Evolutionary conservation across 2,888 invertebrate genomes (phyloP).

Genomic region (Himalopsyche kuldschensis): DNA sequence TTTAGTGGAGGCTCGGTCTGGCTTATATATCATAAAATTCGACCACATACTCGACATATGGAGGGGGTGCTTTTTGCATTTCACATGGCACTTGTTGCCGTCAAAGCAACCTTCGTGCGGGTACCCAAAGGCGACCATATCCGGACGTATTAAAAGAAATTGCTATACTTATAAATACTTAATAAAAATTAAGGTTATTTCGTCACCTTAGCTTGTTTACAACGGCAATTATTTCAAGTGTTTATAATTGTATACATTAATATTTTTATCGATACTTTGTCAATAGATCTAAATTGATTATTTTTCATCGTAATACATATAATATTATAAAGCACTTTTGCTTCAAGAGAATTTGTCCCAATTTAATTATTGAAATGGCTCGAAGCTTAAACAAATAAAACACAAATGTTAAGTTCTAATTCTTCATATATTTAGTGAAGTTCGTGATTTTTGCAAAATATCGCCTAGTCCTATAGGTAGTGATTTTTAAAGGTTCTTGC

Average conservation of each 20-base stretch:
- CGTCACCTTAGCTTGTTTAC: not conserved
- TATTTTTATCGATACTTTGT: no score
- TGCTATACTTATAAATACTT: not conserved
- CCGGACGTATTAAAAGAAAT: not conserved
- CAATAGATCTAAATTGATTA: no score
- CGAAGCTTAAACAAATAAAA: no score
- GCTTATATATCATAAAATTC: constrained; percentile 18
- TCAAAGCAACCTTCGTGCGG: not conserved
- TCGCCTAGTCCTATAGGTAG: no score
- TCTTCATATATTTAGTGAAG: no score
- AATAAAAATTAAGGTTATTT: not conserved
- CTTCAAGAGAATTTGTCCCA: no score
- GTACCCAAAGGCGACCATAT: not conserved
- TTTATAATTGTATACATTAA: not conserved
- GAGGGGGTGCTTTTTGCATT: not conserved
- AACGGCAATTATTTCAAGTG: not conserved
- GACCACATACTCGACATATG: not conserved
- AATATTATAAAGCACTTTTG: no score
- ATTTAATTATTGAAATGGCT: no score
- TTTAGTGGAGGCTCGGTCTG: not conserved
- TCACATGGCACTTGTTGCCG: not conserved
- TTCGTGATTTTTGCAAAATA: no score
- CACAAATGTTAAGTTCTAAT: no score
- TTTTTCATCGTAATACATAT: no score
- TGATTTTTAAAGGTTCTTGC: no score